Percentiles rank a stretch among this genome's conserved stretches.
Conservation (phyloP, 2,888 invertebrate species). For the Mythimna vitellina region DNA sequence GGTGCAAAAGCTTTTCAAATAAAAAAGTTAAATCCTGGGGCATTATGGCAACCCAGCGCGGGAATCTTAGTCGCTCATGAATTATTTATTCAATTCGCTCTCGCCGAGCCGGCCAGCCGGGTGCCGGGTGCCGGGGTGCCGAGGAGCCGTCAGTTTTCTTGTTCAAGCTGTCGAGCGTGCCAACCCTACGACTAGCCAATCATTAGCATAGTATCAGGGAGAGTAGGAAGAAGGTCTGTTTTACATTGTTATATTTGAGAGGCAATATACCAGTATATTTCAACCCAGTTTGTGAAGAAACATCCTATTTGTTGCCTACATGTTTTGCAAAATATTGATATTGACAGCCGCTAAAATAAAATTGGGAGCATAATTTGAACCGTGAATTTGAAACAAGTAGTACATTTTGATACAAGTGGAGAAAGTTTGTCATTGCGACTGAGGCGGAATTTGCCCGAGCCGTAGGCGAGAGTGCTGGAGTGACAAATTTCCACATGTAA, state of each 20-base stretch:
- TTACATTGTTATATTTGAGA: neutral
- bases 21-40: slow-evolving; percentile 57
- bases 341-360: no score
- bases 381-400: no score
- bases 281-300: no score
- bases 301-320: no score
- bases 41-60: slow-evolving; percentile 51
- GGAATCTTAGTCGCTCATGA: slow-evolving; percentile 65
- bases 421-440: no score
- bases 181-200: slow-evolving; percentile 50
- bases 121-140: neutral
- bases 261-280: neutral
- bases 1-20: slow-evolving; percentile 60
- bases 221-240: slow-evolving; percentile 36
- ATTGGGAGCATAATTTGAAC: no score
- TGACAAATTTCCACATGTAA: no score
- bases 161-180: slow-evolving; percentile 61
- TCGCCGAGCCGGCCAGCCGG: slow-evolving; percentile 39
- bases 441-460: no score
- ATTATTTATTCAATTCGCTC: slow-evolving; percentile 66
- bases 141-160: slow-evolving; percentile 61
- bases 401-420: no score
- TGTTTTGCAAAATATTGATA: no score
- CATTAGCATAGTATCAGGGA: slow-evolving; percentile 50
- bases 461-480: no score